Conservation (phyloP, 2,888 invertebrate genomes). For the Lordiphosa fenestrarum region DNA sequence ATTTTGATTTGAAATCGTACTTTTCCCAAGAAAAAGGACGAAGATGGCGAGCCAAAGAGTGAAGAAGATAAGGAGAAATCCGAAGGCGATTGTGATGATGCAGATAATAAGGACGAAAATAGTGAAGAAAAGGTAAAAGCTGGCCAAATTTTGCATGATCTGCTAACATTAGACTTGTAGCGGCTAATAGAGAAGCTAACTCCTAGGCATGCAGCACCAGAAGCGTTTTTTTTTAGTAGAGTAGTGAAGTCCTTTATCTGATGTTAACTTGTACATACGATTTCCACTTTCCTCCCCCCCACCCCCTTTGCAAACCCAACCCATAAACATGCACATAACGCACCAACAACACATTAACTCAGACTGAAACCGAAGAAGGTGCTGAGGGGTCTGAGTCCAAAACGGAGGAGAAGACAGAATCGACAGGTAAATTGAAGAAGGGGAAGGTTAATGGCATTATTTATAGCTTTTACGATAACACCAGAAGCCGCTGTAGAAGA, state of each 20-base stretch:
- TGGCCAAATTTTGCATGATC: conserved; percentile 31
- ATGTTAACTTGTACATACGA: conserved; percentile 48
- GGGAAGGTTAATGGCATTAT: conserved; percentile 12
- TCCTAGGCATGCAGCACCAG: conserved; percentile 41
- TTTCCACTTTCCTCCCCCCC: conserved; percentile 13
- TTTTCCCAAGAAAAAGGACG: conserved; percentile 45
- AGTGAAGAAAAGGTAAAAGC: conserved; percentile 57
- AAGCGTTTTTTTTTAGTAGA: conserved; percentile 21
- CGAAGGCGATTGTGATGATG: conserved; percentile 22
- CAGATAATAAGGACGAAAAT: conserved; percentile 34
- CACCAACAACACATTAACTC: conserved; percentile 15
- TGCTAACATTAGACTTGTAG: conserved; percentile 38
- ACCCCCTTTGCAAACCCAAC: neutral
- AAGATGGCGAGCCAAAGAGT: conserved; percentile 25
- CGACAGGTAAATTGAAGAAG: conserved; percentile 45
- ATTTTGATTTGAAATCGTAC: conserved; percentile 10
- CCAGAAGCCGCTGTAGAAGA: neutral
- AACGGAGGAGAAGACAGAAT: conserved; percentile 37
- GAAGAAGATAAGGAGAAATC: conserved; percentile 33
- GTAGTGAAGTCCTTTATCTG: conserved; percentile 11
- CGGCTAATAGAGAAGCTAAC: conserved; percentile 24
- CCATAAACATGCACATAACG: conserved; percentile 27
- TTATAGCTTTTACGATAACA: conserved; percentile 22
- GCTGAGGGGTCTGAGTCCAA: conserved; percentile 41
- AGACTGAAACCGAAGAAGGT: conserved; percentile 48